Evolutionary conservation across 1,140 invertebrate species (phyloP).

Genomic region (Pseudomyrmex concolor): DNA sequence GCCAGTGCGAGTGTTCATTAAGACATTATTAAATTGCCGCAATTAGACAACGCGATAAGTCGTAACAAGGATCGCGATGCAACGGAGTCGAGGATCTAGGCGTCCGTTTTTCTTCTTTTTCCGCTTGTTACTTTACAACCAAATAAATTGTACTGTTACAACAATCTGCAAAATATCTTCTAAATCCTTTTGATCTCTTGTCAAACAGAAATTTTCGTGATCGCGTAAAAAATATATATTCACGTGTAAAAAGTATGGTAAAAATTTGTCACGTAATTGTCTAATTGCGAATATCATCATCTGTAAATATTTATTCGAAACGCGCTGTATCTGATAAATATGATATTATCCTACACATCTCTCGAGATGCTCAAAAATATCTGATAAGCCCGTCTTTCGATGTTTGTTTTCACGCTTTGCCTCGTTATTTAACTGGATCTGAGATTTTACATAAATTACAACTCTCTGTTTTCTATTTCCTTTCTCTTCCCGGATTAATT

Average conservation of each 20-base stretch:
- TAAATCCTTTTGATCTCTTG: too few relatives aligned
- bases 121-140: neutral
- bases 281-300: neutral
- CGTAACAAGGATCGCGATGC: constrained; percentile 63
- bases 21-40: constrained; percentile 73
- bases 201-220: too few relatives aligned
- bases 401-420: too few relatives aligned
- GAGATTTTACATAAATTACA: constrained; percentile 6
- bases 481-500: too few relatives aligned
- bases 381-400: constrained; percentile 5
- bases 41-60: constrained; percentile 68
- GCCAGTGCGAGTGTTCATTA: constrained; percentile 64
- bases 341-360: too few relatives aligned
- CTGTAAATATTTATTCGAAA: neutral
- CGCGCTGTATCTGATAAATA: constrained; percentile 2
- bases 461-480: too few relatives aligned
- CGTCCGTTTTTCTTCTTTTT: constrained; percentile 39
- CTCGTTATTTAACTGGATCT: neutral
- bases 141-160: neutral
- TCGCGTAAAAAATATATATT: neutral
- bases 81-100: constrained; percentile 67
- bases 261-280: neutral
- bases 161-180: too few relatives aligned
- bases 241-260: too few relatives aligned
- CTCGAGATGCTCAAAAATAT: constrained; percentile 5